Base-by-base conservation (phyloP, 2,797 vertebrate species). In the Semaprochilodus insignis region DNA sequence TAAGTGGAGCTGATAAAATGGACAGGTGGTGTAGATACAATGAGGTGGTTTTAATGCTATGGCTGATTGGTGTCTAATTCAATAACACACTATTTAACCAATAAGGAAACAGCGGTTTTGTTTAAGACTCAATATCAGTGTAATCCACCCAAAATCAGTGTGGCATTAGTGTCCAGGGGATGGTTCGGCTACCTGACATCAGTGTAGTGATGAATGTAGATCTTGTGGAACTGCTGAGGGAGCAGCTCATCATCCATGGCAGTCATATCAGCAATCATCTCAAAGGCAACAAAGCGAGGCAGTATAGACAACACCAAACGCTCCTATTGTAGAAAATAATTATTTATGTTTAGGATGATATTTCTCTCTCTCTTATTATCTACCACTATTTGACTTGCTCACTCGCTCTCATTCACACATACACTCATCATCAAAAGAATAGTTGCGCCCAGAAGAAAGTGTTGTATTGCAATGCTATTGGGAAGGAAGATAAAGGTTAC, bases 181-280 rank as follows among this genome's bases (percentile, higher is more conserved):
- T 51, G 48, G 7, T 44, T 71, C 59, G 16, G 19, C 14, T 85
- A 95, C 94, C 94, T 96, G 86, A 95, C 95, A 1, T 96, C 87
- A 87, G 90, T 93, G 81, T 95, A 95, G 83, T 95, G 93, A 86
- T 95, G 95, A 78, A 95, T 95, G 82, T 93, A 95, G 81, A 94
- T 94, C 88, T 96, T 95, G 86, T 95, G 92, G 88, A 95, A 93
- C 83, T 95, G 93, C 13, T 95, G 93, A 70, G 92, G 91, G 82
- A 86, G 90, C 19, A 94, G 90, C 67, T 94, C 93, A 72, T 94
- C 89, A 25, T 93, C 94, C 82, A 94, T 74, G 57, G 87, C 80
- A 81, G 89, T 90, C 94, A 95, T 96, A 89, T 95, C 94, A 59
- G 90, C 88, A 1, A 95, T 95, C 93, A 95, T 96, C 90, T 95